Conservation (phyloP, 30 jellyfish, hydroid and myxozoan species). For the Catostylus mosaicus region DNA sequence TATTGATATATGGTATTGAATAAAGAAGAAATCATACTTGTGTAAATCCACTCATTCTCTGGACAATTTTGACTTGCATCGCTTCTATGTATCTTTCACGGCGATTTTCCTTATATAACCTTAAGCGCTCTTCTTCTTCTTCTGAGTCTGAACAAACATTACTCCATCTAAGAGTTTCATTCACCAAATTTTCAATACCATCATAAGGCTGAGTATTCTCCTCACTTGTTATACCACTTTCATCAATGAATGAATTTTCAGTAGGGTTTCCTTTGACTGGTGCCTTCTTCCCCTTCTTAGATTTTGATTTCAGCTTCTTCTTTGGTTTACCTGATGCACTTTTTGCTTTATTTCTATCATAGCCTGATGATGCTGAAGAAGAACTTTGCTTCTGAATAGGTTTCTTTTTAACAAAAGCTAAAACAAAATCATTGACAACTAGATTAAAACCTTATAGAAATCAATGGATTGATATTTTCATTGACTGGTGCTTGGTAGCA, state of each 20-base stretch:
- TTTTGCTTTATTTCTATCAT: neutral
- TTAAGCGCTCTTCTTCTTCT: conserved; percentile 55
- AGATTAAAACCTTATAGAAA: too few relatives aligned
- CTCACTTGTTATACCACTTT: neutral
- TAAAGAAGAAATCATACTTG: too few relatives aligned
- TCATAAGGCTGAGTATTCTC: conserved; percentile 8
- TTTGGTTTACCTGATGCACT: conserved; percentile 4
- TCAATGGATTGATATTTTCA: too few relatives aligned
- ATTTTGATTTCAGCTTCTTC: conserved; percentile 6
- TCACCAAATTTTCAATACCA: neutral
- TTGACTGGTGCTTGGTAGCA: too few relatives aligned
- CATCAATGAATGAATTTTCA: neutral
- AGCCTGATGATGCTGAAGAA: conserved; percentile 2
- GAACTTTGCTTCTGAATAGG: neutral
- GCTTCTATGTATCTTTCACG: conserved; percentile 58
- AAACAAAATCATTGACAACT: too few relatives aligned
- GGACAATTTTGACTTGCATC: conserved; percentile 34
- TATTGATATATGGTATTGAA: too few relatives aligned
- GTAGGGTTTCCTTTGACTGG: neutral
- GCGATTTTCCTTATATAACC: conserved; percentile 46
- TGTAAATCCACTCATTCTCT: conserved; percentile 18
- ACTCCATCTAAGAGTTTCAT: conserved; percentile 58
- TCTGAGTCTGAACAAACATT: conserved; percentile 61
- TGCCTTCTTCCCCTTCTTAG: neutral
- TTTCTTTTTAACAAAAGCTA: too few relatives aligned